Conservation (phyloP, 2,888 invertebrate genomes). For the Sinohyriopsis cumingii region DNA sequence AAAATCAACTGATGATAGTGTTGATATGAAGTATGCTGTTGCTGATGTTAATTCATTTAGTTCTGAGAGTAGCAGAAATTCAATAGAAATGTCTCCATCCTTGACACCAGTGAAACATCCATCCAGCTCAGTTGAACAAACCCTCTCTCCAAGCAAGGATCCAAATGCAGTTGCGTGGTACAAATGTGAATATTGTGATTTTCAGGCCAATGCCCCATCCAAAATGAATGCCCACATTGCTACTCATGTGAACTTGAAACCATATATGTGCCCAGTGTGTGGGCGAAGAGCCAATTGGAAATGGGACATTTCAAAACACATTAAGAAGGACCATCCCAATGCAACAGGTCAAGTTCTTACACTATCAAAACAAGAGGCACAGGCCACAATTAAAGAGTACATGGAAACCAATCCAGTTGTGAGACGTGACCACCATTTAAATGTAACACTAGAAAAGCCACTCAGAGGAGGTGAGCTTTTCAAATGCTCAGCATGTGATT, state of each 20-base stretch:
- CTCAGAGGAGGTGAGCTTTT: conserved; percentile 73
- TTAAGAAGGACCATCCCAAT: conserved; percentile 59
- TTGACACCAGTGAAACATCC: background rate
- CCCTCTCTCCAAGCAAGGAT: conserved; percentile 38
- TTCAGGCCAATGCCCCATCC: conserved; percentile 59
- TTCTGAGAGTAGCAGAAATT: no score
- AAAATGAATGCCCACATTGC: conserved; percentile 66
- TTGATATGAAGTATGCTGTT: background rate
- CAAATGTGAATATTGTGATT: conserved; percentile 54
- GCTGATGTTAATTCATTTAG: background rate
- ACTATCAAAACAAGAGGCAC: conserved; percentile 62
- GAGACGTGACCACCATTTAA: conserved; percentile 55
- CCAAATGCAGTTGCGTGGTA: conserved; percentile 22
- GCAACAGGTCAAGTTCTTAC: conserved; percentile 53
- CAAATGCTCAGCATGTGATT: conserved; percentile 94
- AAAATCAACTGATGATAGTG: background rate
- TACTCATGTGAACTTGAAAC: conserved; percentile 66
- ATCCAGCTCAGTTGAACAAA: conserved; percentile 19
- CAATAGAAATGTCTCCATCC: no score
- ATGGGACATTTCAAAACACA: conserved; percentile 70
- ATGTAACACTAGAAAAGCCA: conserved; percentile 23
- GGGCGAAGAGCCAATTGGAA: conserved; percentile 69
- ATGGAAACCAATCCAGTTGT: conserved; percentile 54
- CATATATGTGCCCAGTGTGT: conserved; percentile 68
- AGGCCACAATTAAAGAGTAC: conserved; percentile 62